phyloP scores from a whole-genome alignment of 2,888 invertebrate species.

The Osmoderma eremita region DNA sequence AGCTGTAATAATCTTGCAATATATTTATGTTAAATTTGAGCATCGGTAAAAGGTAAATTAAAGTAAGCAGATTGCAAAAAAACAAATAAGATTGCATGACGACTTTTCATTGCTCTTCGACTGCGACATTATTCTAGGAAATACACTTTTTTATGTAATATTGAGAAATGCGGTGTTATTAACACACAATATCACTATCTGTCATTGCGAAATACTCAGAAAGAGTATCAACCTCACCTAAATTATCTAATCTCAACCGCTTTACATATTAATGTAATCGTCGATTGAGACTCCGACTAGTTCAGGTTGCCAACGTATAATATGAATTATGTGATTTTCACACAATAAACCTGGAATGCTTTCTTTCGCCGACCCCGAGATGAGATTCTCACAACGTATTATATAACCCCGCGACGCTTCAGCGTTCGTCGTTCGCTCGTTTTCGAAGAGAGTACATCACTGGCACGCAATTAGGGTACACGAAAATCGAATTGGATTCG shows the following conservation, averaged over 20 bases:
- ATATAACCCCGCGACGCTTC: constrained; percentile 9
- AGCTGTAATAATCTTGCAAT: too few relatives aligned
- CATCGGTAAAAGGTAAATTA: too few relatives aligned
- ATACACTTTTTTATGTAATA: too few relatives aligned
- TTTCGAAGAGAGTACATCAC: constrained; percentile 4
- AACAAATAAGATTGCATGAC: too few relatives aligned
- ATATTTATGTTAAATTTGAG: too few relatives aligned
- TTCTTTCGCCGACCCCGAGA: neutral
- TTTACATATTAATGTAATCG: constrained; percentile 14
- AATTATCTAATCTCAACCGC: neutral
- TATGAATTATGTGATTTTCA: constrained; percentile 34
- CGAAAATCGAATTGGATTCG: constrained; percentile 19
- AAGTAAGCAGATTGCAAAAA: too few relatives aligned
- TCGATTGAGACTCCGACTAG: neutral
- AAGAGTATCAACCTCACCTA: neutral
- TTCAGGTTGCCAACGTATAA: neutral
- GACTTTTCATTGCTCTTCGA: too few relatives aligned
- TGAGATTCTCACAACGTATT: constrained; percentile 31
- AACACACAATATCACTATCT: too few relatives aligned
- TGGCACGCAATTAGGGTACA: constrained; percentile 20
- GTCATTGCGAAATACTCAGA: too few relatives aligned
- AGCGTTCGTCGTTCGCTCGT: constrained; percentile 10
- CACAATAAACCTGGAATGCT: constrained; percentile 31
- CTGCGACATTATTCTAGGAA: too few relatives aligned
- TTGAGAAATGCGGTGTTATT: too few relatives aligned